These are phyloP conservation scores for Trichogramma evanescens DNA, from an alignment of 2,888 invertebrate species.

Conservation along the genomic window DNA sequence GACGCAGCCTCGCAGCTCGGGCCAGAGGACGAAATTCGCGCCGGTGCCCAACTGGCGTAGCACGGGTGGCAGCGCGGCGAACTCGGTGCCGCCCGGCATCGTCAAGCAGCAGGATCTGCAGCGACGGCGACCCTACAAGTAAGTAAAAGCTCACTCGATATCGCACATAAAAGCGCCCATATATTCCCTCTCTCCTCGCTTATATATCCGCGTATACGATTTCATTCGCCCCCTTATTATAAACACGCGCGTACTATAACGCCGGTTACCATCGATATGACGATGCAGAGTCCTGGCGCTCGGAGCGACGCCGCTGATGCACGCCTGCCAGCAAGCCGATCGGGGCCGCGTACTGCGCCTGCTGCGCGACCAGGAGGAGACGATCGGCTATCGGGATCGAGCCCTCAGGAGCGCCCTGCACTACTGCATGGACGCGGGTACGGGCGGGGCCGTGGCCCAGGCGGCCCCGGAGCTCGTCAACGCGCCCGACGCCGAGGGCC, in stretches of 20 bases:
- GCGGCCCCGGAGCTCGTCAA: slow-evolving; percentile 81
- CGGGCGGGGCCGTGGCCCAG: slow-evolving; percentile 65
- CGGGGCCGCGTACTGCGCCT: slow-evolving; percentile 68
- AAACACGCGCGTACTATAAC: not conserved
- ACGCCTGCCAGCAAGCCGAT: slow-evolving; percentile 84
- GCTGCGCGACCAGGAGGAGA: slow-evolving; percentile 61
- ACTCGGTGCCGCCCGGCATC: slow-evolving; percentile 11
- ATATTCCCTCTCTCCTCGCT: not conserved
- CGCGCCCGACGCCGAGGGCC: slow-evolving; percentile 85
- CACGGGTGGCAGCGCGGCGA: slow-evolving; percentile 24
- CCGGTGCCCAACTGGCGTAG: slow-evolving; percentile 24
- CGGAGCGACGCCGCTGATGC: slow-evolving; percentile 82
- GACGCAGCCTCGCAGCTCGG: slow-evolving; percentile 28
- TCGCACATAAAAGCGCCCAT: not conserved
- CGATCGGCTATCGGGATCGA: slow-evolving; percentile 68
- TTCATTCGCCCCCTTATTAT: too few species aligned
- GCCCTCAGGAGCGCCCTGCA: slow-evolving; percentile 84
- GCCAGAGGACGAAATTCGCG: slow-evolving; percentile 23
- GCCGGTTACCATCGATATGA: not conserved
- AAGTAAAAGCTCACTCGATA: slow-evolving; percentile 2
- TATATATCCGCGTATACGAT: too few species aligned
- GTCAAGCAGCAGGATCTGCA: slow-evolving; percentile 27
- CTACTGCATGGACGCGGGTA: slow-evolving; percentile 72
- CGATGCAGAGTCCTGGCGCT: slow-evolving; percentile 39
- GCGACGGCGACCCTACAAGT: slow-evolving; percentile 41